Percentiles rank a stretch among this genome's conserved stretches.
These are phyloP conservation scores for Dryobotodes eremita DNA, from an alignment of 2,888 invertebrate species.

Conservation along the genomic window DNA sequence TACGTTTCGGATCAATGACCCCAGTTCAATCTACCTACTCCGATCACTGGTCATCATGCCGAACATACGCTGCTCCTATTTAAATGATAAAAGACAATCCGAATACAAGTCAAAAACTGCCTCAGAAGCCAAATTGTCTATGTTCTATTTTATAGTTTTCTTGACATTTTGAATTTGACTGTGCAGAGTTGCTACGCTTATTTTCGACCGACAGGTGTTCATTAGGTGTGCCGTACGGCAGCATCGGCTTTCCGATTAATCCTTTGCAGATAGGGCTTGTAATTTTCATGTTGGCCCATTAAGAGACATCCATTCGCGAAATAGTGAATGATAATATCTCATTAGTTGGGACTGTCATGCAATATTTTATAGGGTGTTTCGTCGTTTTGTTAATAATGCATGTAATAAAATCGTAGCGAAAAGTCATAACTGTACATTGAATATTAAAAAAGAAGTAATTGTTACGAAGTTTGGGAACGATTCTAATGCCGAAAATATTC, in stretches of 20 bases:
- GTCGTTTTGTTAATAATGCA: not conserved
- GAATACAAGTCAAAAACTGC: slow-evolving; percentile 4
- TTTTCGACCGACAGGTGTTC: slow-evolving; percentile 8
- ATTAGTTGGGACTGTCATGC: not conserved
- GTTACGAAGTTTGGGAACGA: too few relatives aligned
- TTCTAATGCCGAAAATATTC: too few relatives aligned
- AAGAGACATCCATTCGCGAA: slow-evolving; percentile 11
- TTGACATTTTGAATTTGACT: slow-evolving; percentile 2
- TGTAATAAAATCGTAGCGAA: too few relatives aligned
- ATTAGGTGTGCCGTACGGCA: not conserved
- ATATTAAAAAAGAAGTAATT: too few relatives aligned
- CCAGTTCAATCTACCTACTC: too few relatives aligned
- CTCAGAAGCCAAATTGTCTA: not conserved
- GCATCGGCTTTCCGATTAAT: slow-evolving; percentile 28
- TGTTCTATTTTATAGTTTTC: slow-evolving; percentile 9
- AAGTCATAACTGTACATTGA: too few relatives aligned
- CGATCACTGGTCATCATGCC: too few relatives aligned
- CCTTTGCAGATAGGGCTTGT: slow-evolving; percentile 50
- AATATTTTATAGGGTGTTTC: not conserved
- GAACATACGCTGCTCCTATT: slow-evolving; percentile 34
- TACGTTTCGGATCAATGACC: too few relatives aligned
- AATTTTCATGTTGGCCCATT: slow-evolving; percentile 48
- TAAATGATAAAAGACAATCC: slow-evolving; percentile 46
- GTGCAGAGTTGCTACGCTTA: not conserved
- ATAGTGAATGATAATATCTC: slow-evolving; percentile 4